Percentiles rank a stretch among this genome's conserved stretches.
phyloP scores from a whole-genome alignment of 2,888 invertebrate genomes.

The Hydrotaea cyrtoneurina region DNA sequence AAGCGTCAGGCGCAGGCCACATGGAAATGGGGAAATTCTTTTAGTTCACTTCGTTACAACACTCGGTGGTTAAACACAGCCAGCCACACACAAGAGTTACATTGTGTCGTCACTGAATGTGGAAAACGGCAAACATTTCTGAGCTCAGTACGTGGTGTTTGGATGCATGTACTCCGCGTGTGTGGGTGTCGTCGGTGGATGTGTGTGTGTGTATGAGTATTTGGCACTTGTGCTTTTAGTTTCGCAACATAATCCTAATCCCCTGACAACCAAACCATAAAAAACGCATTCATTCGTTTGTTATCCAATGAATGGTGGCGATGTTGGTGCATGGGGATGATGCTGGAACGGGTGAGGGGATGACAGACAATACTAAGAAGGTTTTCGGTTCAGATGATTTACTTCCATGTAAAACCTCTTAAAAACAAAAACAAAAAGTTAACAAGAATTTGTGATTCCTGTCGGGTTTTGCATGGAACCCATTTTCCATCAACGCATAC shows the following conservation, averaged over 20 bases:
- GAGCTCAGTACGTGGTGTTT: background rate
- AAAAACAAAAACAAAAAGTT: background rate
- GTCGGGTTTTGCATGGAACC: background rate
- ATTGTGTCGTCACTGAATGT: background rate
- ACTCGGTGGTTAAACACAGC: background rate
- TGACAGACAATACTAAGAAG: too few relatives aligned
- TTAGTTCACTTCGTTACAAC: background rate
- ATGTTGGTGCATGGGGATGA: background rate
- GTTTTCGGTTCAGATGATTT: background rate
- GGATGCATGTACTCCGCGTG: too few relatives aligned
- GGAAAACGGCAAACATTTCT: background rate
- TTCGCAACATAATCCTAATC: conserved; percentile 3
- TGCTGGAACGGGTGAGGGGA: background rate
- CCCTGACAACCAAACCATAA: background rate
- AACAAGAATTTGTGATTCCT: background rate
- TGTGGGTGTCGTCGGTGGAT: too few relatives aligned
- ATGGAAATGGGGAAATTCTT: background rate
- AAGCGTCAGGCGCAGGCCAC: background rate
- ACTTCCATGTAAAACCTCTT: background rate
- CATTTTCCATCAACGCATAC: background rate
- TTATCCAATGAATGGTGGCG: background rate
- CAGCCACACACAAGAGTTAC: background rate
- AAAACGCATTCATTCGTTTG: conserved; percentile 7
- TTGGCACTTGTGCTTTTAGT: conserved; percentile 3
- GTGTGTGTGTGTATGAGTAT: background rate